Percentiles rank a stretch among this genome's conserved stretches.
Conservation (phyloP, 2,797 vertebrate species). For the Hephaestus fuliginosus region DNA sequence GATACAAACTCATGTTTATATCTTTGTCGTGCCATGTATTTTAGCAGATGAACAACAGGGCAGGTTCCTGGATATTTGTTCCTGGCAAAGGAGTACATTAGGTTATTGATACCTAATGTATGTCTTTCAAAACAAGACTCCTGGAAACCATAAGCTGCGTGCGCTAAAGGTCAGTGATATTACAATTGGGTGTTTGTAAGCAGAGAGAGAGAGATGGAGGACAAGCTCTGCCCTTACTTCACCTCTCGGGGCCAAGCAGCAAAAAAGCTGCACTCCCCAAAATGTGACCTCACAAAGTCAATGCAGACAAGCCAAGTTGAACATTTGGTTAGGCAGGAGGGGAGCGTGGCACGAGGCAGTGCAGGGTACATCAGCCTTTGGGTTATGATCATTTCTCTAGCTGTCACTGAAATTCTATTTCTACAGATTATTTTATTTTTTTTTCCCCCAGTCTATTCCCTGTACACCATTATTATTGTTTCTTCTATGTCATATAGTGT, state of each 20-base stretch:
- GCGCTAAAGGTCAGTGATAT: neutral
- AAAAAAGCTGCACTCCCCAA: neutral
- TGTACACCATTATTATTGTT: neutral
- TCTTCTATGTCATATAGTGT: neutral
- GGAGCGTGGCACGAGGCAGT: neutral
- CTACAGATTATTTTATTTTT: neutral
- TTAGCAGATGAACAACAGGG: neutral
- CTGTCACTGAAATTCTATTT: neutral
- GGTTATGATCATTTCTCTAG: neutral
- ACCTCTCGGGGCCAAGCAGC: neutral
- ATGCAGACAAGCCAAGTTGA: neutral
- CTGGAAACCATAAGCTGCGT: neutral
- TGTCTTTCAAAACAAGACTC: neutral
- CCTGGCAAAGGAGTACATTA: neutral
- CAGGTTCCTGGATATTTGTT: neutral
- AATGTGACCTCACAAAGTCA: slow-evolving; percentile 21
- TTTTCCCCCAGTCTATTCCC: too few relatives aligned
- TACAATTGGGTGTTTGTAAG: neutral
- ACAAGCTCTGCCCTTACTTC: neutral
- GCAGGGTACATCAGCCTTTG: neutral
- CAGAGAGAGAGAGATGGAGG: neutral
- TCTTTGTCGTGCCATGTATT: neutral
- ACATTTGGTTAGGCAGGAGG: slow-evolving; percentile 31
- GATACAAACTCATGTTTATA: neutral
- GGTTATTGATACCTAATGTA: neutral